Evolutionary conservation across 2,888 invertebrate species (phyloP), one percentile per base, ranked within the genome.

Genomic region (Yponomeuta malinellus): DNA sequence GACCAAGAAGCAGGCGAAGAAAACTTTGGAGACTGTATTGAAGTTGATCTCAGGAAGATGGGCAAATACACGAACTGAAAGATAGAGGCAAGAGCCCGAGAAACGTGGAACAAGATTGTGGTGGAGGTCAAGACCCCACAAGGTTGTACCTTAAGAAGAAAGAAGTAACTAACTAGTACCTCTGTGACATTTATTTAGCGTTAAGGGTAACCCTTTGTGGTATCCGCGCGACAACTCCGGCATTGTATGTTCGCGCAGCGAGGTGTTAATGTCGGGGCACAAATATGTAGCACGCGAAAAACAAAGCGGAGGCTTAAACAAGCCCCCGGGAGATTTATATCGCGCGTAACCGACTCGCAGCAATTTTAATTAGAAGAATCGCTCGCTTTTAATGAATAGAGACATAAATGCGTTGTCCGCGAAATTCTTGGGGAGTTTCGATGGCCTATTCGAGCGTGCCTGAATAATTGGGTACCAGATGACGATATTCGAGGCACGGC

Each of bases 351-450:
- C 80, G 77, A 76, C 75, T 76, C 78, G 77, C 77, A 88, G 83
- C 85, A 86, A 88, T 88, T 88, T 88, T 88, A 88, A 88, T 88
- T 88, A 88, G 87, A 81, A 79, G 43, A 59, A 59, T 79, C 75
- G 78, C 75, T 75, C 77, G 77, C 76, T 78, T 84, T 82, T 84
- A 85, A 87, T 86, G 85, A 86, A 88, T 87, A 87, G 82, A 87
- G 87, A 86, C 85, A 87, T 87, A 86, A 85, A 15, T 82, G 75
- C 75, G 76, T 77, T 70, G 64, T 79, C 76, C 71, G 74, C 73
- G 71, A 78, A 77, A 84, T 86, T 83, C 85, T 77, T 15, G 31
- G 71, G 74, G 76, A 12, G 52, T 75, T 78, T 77, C 77, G 81
- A 79, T 79, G 79, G 78, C 76, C 81, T 79, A 85, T 83, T 82